Conservation (phyloP, 2,113 vertebrate genomes). For the Nanorana parkeri region DNA sequence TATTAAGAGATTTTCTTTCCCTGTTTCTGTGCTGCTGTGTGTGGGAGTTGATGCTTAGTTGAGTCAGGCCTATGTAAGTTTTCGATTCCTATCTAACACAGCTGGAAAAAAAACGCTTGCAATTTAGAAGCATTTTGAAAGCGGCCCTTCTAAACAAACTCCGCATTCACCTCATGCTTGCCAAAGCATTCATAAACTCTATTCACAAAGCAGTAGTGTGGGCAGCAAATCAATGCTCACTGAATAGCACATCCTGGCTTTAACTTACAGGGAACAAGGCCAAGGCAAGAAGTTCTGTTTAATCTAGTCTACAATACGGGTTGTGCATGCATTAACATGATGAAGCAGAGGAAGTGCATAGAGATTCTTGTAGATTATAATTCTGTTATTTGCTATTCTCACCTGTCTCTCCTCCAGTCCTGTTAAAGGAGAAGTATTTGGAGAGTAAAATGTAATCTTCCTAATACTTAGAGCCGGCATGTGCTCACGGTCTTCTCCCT, state of each 20-base stretch:
- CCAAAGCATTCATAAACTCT: constrained; percentile 17
- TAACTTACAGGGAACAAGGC: neutral
- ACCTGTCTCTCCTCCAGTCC: too few species aligned
- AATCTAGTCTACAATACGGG: neutral
- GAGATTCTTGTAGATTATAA: too few species aligned
- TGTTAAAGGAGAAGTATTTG: too few species aligned
- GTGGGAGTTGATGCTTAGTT: constrained; percentile 14
- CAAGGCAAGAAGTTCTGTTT: neutral
- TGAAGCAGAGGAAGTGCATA: too few species aligned
- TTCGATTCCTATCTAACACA: constrained; percentile 36
- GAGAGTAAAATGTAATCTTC: too few species aligned
- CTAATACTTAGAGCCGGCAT: too few species aligned
- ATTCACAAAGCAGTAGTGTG: constrained; percentile 28
- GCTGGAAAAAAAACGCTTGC: constrained; percentile 13
- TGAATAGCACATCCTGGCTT: constrained; percentile 11
- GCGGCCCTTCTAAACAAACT: constrained; percentile 10
- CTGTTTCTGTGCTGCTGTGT: neutral
- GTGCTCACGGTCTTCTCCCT: too few species aligned
- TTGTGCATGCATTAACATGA: too few species aligned
- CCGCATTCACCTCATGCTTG: neutral
- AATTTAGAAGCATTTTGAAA: constrained; percentile 10
- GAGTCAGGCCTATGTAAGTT: constrained; percentile 26
- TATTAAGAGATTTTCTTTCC: neutral
- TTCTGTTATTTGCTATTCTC: too few species aligned
- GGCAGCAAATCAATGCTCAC: neutral